Evolutionary conservation across 2,797 vertebrate genomes (phyloP), one percentile per base, ranked within the genome.

Genomic region (Gymnopithys bicolor): DNA sequence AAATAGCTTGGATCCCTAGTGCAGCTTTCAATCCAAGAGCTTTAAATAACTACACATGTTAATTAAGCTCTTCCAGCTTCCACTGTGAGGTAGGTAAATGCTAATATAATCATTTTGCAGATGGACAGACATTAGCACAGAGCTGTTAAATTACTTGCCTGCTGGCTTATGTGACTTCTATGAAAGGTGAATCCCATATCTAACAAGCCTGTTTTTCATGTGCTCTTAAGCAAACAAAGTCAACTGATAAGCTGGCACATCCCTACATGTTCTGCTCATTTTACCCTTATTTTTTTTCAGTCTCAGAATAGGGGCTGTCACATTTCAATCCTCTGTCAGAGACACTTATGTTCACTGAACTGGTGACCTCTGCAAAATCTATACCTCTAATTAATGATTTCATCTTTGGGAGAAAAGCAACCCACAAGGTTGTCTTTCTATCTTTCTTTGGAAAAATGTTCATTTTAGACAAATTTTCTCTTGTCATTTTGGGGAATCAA

Each of bases 1-100:
- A 13, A 60, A 56, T 77, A 52, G 33, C 66, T 78, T 89, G 49
- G 92, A 55, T 58, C 41, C 74, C 69, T 51, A 62, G 55, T 0
- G 0, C 60, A 91, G 69, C 53, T 85, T 89, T 81, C 81, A 92
- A 25, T 35, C 46, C 59, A 90, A 89, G 45, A 89, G 33, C 60
- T 95, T 84, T 79, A 84, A 92, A 74, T 84, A 94, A 84, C 53
- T 62, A n/a, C 71, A 87, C 25, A 32, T 46, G 60, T 85, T 93
- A 90, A 90, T 96, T 92, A 87, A 89, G 69, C 30, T 89, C 53
- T 83, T 95, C 51, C 64, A 91, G 71, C 75, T 85, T 80, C 60
- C 67, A 49, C 56, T 80, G 1, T 30, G 78, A 83, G 49, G 35
- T 75, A 59, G 63, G n/a, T 78, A 69, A 84, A 88, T 62, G 53